Base-by-base conservation (phyloP, 35 echinoderm and acorn worm species). In the Anneissia japonica region DNA sequence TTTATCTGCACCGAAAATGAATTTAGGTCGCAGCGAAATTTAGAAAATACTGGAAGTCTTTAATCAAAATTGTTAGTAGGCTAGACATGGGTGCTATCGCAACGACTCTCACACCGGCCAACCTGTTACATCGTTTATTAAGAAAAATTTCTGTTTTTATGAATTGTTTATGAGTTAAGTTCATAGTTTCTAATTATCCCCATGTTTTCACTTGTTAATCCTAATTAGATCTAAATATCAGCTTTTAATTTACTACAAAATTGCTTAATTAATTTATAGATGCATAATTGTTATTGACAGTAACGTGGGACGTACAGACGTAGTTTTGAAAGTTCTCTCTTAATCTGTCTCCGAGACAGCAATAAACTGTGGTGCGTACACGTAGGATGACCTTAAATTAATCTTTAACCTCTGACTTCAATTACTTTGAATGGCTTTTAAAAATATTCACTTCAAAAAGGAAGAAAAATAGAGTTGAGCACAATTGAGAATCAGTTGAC, bases 21-120 rank as follows among this genome's bases (percentile, higher is more conserved):
- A 64, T 64, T 64, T 64, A 64, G 51, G 51, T 64, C 51, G 51
- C 51, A 64, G 51, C 51, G 51, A 64, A 64, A 64, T 64, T 64
- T 64, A 64, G 51, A 64, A 64, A 64, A 64, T 64, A 64, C 51
- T 64, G 51, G 51, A 64, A 64, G 51, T 64, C 9, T 64, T 64
- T 64, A 64, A 64, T 64, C 51, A 64, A 64, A 64, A 64, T 64
- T 64, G 51, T 64, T 64, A 64, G 51, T 26, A 64, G 51, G 51
- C 51, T 64, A 64, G 51, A 64, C 51, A 64, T 64, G 51, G 51
- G 51, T 23, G 19, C 51, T 64, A 64, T 19, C 51, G 21, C 26
- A 64, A 64, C 51, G 51, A 64, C 51, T 16, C 10, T 64, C 51
- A 64, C 19, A 64, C 19, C 21, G 51, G 51, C 51, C 51, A 64